Evolutionary conservation across 2,888 invertebrate species (phyloP), one percentile per base, ranked within the genome.

Genomic region (Phlogophora meticulosa): DNA sequence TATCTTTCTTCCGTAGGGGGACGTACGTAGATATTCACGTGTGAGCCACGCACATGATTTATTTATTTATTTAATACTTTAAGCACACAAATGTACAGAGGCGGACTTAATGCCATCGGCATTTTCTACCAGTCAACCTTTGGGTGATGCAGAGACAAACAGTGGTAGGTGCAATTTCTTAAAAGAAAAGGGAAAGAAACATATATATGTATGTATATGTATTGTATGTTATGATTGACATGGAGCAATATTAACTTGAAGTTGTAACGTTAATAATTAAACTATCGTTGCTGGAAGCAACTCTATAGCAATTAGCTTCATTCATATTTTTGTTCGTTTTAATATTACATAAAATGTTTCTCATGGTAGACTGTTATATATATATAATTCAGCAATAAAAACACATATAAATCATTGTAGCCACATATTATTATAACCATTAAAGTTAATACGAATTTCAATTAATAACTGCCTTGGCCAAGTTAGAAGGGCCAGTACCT

Each of bases 401-500:
- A 59, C 38, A 59, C 7, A 73, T 58, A 82, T 80, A 68, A 80
- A 80, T 82, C 71, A 75, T 58, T 63, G 61, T 71, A 60, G 43
- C 49, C n/a, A 75, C 68, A 77, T 72, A 66, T 28, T 28, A 28
- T 28, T 28, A 28, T 70, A 68, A 65, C 68, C 59, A 78, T 81
- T 76, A 74, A 58, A 70, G 46, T 68, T 76, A 67, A 76, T 74
- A 77, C 45, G 63, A 70, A 79, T 71, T 77, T 72, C 66, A 71
- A 83, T 81, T 74, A 77, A 83, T 82, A 70, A 82, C 63, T 53
- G 67, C 90, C 91, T 89, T 90, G 90, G 87, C 85, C 86, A 86
- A 82, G 80, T 84, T 90, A 87, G 86, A 90, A 91, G 89, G 90
- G 87, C 86, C 80, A 57, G 73, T 79, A 82, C 60, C 57, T 61